Percentiles rank a stretch among this genome's conserved stretches.
phyloP scores from a whole-genome alignment of 37 sponge, comb jelly and placozoan genomes.

The Axinella damicornis region DNA sequence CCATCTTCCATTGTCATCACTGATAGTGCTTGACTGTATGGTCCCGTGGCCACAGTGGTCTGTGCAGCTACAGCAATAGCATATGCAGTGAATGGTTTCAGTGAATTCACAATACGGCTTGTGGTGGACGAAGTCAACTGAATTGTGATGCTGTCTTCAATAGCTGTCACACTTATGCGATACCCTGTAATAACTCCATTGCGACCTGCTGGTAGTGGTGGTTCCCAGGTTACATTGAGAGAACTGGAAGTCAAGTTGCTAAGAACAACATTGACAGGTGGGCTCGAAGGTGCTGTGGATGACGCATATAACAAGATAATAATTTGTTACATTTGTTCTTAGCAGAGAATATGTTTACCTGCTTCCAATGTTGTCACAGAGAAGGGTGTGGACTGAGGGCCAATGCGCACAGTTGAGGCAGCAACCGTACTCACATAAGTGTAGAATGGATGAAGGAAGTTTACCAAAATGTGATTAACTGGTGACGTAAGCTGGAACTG shows the following conservation, averaged over 20 bases:
- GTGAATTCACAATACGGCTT: neutral
- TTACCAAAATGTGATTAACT: neutral
- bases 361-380: conserved; percentile 28
- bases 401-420: neutral
- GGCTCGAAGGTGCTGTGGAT: conserved; percentile 7
- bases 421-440: neutral
- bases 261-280: neutral
- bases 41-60: conserved; percentile 16
- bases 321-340: too few species aligned
- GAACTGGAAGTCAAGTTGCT: neutral
- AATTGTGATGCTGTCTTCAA: conserved; percentile 40
- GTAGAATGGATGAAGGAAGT: neutral
- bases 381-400: neutral
- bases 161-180: neutral
- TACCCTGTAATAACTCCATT: conserved; percentile 3
- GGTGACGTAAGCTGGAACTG: neutral
- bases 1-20: conserved; percentile 27
- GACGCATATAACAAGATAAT: too few species aligned
- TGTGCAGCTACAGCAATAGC: neutral
- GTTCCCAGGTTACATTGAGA: conserved; percentile 7
- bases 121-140: too few species aligned
- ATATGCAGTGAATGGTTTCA: neutral
- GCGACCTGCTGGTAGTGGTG: neutral
- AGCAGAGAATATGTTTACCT: conserved; percentile 8
- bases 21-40: conserved; percentile 10